Evolutionary conservation across 1,140 invertebrate species (phyloP).

Genomic region (Orius insidiosus): DNA sequence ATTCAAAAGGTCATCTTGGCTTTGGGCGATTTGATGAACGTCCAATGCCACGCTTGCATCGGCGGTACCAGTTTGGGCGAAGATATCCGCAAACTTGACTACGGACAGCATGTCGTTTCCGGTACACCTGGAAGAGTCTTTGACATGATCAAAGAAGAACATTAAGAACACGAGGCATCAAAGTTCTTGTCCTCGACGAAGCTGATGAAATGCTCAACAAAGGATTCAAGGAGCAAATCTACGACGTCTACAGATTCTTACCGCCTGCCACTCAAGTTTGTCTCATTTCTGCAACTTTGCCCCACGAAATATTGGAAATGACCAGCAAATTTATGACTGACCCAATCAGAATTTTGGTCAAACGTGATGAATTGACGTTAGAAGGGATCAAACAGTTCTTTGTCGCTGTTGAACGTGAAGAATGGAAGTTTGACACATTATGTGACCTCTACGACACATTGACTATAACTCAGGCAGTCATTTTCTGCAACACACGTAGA

Average conservation of each 20-base stretch:
- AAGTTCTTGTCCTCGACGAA: constrained; percentile 97
- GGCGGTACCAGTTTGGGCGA: constrained; percentile 96
- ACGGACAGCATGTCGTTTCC: constrained; percentile 90
- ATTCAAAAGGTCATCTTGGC: constrained; percentile 89
- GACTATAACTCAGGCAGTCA: constrained; percentile 98
- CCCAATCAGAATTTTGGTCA: constrained; percentile 90
- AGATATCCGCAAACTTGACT: constrained; percentile 82
- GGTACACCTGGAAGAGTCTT: constrained; percentile 95
- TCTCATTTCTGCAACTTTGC: constrained; percentile 95
- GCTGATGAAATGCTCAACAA: constrained; percentile 99
- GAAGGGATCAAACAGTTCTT: constrained; percentile 99
- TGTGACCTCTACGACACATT: constrained; percentile 96
- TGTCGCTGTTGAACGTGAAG: constrained; percentile 86
- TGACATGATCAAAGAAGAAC: constrained; percentile 93
- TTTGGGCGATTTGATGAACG: constrained; percentile 93
- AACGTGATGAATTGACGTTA: constrained; percentile 94
- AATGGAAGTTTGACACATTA: constrained; percentile 95
- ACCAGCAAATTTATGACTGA: constrained; percentile 94
- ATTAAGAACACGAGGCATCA: constrained; percentile 68
- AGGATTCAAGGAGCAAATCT: constrained; percentile 99
- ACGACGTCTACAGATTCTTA: constrained; percentile 92
- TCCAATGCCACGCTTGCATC: constrained; percentile 96
- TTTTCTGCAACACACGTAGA: constrained; percentile 98
- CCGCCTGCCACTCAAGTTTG: constrained; percentile 87
- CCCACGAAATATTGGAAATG: constrained; percentile 86